phyloP scores from a whole-genome alignment of 2,113 vertebrate species.

The Petrocephalus zakoni region DNA sequence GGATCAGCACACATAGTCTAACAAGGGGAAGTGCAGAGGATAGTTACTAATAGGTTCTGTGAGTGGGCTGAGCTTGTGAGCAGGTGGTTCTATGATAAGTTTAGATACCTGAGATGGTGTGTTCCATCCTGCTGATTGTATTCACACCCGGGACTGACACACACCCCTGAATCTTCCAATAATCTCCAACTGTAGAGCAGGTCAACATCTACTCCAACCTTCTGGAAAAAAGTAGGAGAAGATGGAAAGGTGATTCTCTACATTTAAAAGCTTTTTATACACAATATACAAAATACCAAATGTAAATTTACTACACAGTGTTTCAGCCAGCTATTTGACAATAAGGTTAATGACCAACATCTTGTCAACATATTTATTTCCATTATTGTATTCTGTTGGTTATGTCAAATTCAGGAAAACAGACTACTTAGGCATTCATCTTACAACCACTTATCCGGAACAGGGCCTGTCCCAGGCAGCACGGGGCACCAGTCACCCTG shows the following conservation, averaged over 20 bases:
- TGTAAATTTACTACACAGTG: background rate
- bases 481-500: background rate
- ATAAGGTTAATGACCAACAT: background rate
- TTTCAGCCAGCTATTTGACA: background rate
- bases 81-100: background rate
- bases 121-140: background rate
- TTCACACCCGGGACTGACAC: conserved; percentile 4
- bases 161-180: background rate
- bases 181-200: conserved; percentile 45
- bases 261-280: background rate
- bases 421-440: background rate
- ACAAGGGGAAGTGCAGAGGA: background rate
- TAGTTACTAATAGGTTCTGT: background rate
- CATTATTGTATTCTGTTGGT: background rate
- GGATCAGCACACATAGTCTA: background rate
- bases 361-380: background rate
- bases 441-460: background rate
- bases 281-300: background rate
- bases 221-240: background rate
- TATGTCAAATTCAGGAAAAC: background rate
- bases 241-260: background rate
- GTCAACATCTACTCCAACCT: conserved; percentile 28
- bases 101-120: conserved; percentile 8
- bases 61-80: background rate
- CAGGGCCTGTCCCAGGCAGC: background rate